Evolutionary conservation across 2,888 invertebrate genomes (phyloP).

Genomic region (Xylophagus ater): DNA sequence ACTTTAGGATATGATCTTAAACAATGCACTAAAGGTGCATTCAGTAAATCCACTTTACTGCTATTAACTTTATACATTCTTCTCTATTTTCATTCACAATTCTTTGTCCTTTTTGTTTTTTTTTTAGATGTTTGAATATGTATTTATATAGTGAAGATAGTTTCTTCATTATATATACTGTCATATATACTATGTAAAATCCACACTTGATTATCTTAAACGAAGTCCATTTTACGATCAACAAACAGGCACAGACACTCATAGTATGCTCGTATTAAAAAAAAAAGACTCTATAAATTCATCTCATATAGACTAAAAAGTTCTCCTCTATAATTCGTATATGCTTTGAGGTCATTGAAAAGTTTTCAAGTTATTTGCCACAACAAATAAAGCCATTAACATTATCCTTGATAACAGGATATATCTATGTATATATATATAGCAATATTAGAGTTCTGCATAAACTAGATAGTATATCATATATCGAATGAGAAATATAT

Average conservation of each 20-base stretch:
- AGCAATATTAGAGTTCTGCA: too few relatives aligned
- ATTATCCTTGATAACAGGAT: conserved; percentile 6
- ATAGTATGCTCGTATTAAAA: too few relatives aligned
- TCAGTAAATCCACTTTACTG: too few relatives aligned
- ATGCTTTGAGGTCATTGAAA: conserved; percentile 8
- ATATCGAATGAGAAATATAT: neutral
- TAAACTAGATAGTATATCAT: too few relatives aligned
- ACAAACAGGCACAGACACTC: neutral
- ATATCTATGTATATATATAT: too few relatives aligned
- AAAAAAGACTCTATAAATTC: too few relatives aligned
- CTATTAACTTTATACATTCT: too few relatives aligned
- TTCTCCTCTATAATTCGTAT: neutral
- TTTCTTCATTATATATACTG: too few relatives aligned
- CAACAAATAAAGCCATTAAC: conserved; percentile 13
- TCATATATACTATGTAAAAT: conserved; percentile 6
- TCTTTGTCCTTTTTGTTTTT: neutral
- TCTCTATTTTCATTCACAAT: neutral
- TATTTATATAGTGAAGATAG: too few relatives aligned
- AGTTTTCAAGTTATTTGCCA: conserved; percentile 12
- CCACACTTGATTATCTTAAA: conserved; percentile 7
- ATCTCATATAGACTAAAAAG: neutral
- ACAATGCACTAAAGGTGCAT: too few relatives aligned
- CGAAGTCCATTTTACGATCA: conserved; percentile 4
- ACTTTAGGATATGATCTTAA: too few relatives aligned
- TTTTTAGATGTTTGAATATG: neutral